Evolutionary conservation across 2,797 vertebrate genomes (phyloP), one percentile per base, ranked within the genome.

Genomic region (Chaenodraco wilsoni): DNA sequence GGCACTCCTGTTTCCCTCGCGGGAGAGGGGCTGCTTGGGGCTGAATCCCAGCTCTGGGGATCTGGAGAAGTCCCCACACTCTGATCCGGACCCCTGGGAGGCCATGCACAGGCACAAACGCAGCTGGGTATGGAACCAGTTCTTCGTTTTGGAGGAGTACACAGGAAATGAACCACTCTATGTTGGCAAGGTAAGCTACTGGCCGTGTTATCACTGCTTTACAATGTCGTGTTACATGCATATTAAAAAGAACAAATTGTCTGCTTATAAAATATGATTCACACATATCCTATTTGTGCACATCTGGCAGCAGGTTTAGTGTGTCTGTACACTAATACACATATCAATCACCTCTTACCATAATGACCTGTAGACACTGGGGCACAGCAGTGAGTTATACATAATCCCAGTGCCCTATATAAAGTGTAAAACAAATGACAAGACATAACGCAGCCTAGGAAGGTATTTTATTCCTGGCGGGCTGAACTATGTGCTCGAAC

Each of bases 121-220:
- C 90, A 98, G 97, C 95, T 99, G 98, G 98, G 98, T 99, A 83
- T 99, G 98, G 98, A 99, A 99, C 93, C 98, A 99, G 72, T 99
- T 99, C 95, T 99, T 99, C 88, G 97, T 99, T 58, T 93, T 99
- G 92, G 98, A 99, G 91, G 98, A 99, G 91, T 98, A 96, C 92
- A 99, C 96, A 62, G 98, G 97, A 78, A 97, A 95, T 13, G 97
- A 99, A 65, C 97, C 98, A 3, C 96, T 98, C 71, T 99, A 99
- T 81, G 97, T 99, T 64, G 98, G 98, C 86, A 99, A 99, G 97
- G 97, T 99, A 96, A 94, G 96, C 59, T 1, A 81, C 45, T 66
- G 78, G 73, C 67, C 6, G 74, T 12, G 8, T 67, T 49, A 67
- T 62, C 60, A 21, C 41, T 31, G 27, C 13, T 69, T 49, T 60